Evolutionary conservation across 2,888 invertebrate genomes (phyloP).

Genomic region (Meiosimyza decipiens): DNA sequence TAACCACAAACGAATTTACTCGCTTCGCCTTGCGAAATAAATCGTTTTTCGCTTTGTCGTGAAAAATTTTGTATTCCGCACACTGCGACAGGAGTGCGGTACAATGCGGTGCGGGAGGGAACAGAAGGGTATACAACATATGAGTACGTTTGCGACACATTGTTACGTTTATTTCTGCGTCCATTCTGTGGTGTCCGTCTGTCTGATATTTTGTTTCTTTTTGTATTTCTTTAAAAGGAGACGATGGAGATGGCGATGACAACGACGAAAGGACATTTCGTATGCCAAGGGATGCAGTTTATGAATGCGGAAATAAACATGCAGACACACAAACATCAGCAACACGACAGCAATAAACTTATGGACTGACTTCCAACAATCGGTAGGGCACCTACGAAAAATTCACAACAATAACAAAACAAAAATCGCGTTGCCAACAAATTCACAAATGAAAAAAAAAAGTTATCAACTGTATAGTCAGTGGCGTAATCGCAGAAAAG

Average conservation of each 20-base stretch:
- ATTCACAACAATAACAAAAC: slow-evolving; percentile 15
- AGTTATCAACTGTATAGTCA: too few species aligned
- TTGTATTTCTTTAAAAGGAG: neutral
- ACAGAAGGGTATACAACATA: slow-evolving; percentile 23
- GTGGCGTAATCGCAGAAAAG: too few species aligned
- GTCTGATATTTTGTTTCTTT: neutral
- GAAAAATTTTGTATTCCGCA: slow-evolving; percentile 18
- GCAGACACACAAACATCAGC: neutral
- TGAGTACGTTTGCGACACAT: slow-evolving; percentile 28
- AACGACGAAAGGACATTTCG: slow-evolving; percentile 15
- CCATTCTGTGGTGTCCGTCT: neutral
- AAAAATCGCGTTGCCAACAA: slow-evolving; percentile 25
- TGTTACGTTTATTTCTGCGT: slow-evolving; percentile 26
- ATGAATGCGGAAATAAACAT: slow-evolving; percentile 12
- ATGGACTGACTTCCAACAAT: slow-evolving; percentile 26
- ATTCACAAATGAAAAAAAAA: neutral
- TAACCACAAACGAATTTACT: slow-evolving; percentile 31
- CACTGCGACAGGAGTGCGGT: neutral
- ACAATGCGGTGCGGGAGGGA: too few species aligned
- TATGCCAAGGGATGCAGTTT: slow-evolving; percentile 13
- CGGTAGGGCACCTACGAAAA: slow-evolving; percentile 35
- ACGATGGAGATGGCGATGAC: neutral
- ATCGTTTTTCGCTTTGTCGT: slow-evolving; percentile 16
- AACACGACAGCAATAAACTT: slow-evolving; percentile 4
- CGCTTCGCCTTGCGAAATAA: slow-evolving; percentile 10